Conservation (phyloP, 2,797 vertebrate genomes). For the Anguilla marmorata region DNA sequence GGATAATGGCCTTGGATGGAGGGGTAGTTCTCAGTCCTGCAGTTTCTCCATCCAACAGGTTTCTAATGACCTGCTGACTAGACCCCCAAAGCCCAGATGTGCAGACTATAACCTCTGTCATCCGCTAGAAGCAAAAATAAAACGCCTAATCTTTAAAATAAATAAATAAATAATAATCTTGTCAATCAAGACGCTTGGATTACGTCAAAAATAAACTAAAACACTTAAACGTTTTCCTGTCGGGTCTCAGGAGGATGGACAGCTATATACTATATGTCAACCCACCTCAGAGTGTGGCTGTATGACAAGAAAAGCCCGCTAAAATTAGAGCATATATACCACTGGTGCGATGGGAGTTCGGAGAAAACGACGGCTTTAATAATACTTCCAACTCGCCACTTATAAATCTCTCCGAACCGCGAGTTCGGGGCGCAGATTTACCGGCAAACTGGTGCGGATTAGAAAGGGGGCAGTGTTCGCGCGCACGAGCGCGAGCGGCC, state of each 20-base stretch:
- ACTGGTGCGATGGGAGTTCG: neutral
- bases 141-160: neutral
- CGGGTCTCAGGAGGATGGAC: neutral
- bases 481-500: conserved; percentile 44
- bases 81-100: neutral
- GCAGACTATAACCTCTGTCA: neutral
- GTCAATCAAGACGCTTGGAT: neutral
- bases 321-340: neutral
- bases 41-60: neutral
- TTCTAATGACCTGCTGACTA: conserved; percentile 38
- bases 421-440: conserved; percentile 57
- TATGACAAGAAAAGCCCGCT: neutral
- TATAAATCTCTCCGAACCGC: neutral
- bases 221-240: too few relatives aligned
- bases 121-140: neutral
- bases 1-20: neutral
- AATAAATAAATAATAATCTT: neutral
- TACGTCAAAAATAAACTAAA: neutral
- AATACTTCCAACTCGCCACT: neutral
- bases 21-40: conserved; percentile 1
- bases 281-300: neutral
- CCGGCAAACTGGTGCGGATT: conserved; percentile 64
- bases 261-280: neutral
- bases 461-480: conserved; percentile 69
- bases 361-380: conserved; percentile 1